Evolutionary conservation across 1,140 invertebrate genomes (phyloP).

Genomic region (Ceratosolen fusciceps): DNA sequence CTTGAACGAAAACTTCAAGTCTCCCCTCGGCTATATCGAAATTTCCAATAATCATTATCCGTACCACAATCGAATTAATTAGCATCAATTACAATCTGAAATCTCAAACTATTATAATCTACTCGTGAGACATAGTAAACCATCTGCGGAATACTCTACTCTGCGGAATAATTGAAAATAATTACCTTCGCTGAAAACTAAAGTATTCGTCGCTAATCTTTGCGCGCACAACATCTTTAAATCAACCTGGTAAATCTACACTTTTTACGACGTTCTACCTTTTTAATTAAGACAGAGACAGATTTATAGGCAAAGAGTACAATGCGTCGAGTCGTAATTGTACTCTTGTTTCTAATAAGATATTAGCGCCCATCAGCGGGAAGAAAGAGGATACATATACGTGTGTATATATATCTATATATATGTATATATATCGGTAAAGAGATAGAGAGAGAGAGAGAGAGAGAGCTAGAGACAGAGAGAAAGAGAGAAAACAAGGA

Average conservation of each 20-base stretch:
- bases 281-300: slow-evolving; percentile 26
- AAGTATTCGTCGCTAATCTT: not conserved
- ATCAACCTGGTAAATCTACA: slow-evolving; percentile 3
- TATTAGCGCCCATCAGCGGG: slow-evolving; percentile 29
- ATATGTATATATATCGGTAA: too few relatives aligned
- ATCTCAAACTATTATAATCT: not conserved
- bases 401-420: too few relatives aligned
- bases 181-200: too few relatives aligned
- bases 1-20: not conserved
- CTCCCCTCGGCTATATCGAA: not conserved
- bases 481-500: slow-evolving; percentile 33
- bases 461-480: too few relatives aligned
- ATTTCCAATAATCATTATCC: slow-evolving; percentile 9
- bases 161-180: not conserved
- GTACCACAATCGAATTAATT: slow-evolving; percentile 4
- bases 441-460: too few relatives aligned
- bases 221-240: not conserved
- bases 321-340: slow-evolving; percentile 18
- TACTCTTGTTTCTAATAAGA: slow-evolving; percentile 14
- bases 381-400: too few relatives aligned
- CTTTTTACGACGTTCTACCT: slow-evolving; percentile 22
- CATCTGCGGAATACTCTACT: too few relatives aligned
- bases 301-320: slow-evolving; percentile 18
- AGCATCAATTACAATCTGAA: not conserved
- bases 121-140: not conserved